Percentiles rank a stretch among this genome's conserved stretches.
phyloP scores from a whole-genome alignment of 2,113 vertebrate species.

The Axis porcinus region DNA sequence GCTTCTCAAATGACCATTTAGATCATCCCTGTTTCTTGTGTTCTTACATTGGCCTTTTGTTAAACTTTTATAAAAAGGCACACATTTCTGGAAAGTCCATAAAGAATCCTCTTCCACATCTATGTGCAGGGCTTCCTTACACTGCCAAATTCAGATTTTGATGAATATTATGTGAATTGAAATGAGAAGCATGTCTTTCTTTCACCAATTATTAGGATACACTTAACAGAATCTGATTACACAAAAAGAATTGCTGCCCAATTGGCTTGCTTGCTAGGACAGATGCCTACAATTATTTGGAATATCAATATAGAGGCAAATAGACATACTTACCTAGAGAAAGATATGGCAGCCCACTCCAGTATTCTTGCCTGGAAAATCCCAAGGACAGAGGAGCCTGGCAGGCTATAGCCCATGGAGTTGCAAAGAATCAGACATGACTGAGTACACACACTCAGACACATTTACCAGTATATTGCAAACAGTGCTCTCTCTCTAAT shows the following conservation, averaged over 20 bases:
- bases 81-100: conserved; percentile 57
- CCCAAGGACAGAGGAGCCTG: neutral
- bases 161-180: conserved; percentile 28
- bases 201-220: neutral
- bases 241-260: neutral
- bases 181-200: neutral
- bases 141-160: conserved; percentile 11
- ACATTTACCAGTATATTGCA: neutral
- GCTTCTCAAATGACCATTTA: conserved; percentile 66
- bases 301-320: neutral
- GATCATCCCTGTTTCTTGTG: conserved; percentile 73
- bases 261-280: neutral
- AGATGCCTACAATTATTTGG: conserved; percentile 33
- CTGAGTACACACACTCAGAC: neutral
- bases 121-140: neutral
- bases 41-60: conserved; percentile 74
- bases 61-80: conserved; percentile 76
- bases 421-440: neutral
- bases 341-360: neutral
- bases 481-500: neutral
- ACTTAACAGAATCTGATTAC: conserved; percentile 1
- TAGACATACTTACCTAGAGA: neutral
- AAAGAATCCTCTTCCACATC: neutral
- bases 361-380: neutral
- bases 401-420: neutral